Evolutionary conservation across 1,140 invertebrate species (phyloP), one percentile per base, ranked within the genome.

Genomic region (Aphelinus atriplicis): DNA sequence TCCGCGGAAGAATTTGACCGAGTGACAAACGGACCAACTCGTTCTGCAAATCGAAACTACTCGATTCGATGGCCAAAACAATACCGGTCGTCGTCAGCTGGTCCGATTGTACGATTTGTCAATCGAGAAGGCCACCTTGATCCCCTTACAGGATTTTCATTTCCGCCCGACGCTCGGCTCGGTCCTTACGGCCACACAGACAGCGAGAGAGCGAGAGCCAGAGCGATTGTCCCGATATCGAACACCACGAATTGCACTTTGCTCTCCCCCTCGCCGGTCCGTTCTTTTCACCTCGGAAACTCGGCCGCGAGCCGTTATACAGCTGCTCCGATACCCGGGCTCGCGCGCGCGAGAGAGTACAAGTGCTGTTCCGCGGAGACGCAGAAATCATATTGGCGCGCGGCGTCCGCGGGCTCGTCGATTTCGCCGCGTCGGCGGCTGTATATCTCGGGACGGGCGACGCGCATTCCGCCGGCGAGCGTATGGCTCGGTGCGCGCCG

Each of bases 211-310:
- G 26, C 26, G 26, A 26, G 26, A 0, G 77, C 79, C 79, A 80
- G 78, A 81, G 81, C 81, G 86, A 87, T 88, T 87, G 86, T 86
- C 82, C 85, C 82, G 86, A 87, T 87, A 87, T 86, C 87, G 83
- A 88, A 87, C 87, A 88, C 83, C 87, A 86, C 85, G 84, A 85
- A 86, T 84, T 83, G 85, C 85, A 88, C 85, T 86, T 85, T 86
- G 82, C 81, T 80, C 80, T 83, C 57, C 43, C 62, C 47, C 70
- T 42, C 10, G 55, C 60, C 56, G 46, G 53, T 56, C 61, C 68
- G 56, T 46, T 6, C 67, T 57, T 45, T 48, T 45, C 46, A 53
- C 7, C 66, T 47, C n/a, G 70, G 10, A 51, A 71, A 63, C 60
- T 55, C 71, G 26, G 62, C 48, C 56, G 71, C 79, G 70, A 80